Conservation (phyloP, 2,888 invertebrate species). For the Nymphalis urticae region DNA sequence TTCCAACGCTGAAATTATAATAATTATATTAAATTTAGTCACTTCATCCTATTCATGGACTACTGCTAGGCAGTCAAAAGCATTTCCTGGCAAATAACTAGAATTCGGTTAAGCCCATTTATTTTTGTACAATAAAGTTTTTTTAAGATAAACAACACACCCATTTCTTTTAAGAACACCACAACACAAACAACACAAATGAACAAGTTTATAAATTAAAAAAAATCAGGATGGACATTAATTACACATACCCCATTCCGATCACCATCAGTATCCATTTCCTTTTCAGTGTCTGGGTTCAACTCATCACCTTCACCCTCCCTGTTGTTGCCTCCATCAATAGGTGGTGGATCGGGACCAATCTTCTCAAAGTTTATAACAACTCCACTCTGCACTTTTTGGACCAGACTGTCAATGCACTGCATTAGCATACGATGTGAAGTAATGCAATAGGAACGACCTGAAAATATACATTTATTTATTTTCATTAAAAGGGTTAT, state of each 20-base stretch:
- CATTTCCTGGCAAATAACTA: too few species aligned
- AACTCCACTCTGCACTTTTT: constrained; percentile 98
- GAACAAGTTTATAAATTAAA: too few species aligned
- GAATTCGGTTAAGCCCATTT: neutral
- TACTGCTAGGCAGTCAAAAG: too few species aligned
- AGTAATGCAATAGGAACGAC: constrained; percentile 96
- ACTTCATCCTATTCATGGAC: too few species aligned
- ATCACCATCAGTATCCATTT: constrained; percentile 72
- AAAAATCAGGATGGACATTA: too few species aligned
- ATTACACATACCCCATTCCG: constrained; percentile 72
- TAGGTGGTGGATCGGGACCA: constrained; percentile 91
- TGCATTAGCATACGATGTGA: constrained; percentile 97
- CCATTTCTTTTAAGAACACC: neutral
- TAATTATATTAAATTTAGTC: neutral
- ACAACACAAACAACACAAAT: neutral
- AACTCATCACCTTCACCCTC: constrained; percentile 78
- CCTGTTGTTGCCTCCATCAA: constrained; percentile 76
- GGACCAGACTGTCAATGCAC: constrained; percentile 97
- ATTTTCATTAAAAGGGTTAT: too few species aligned
- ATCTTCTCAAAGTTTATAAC: constrained; percentile 99
- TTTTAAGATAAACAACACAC: neutral
- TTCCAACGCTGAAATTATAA: constrained; percentile 67
- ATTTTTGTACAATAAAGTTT: neutral
- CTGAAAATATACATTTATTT: constrained; percentile 60
- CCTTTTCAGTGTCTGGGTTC: constrained; percentile 69